Percentiles rank a stretch among this genome's conserved stretches.
These are phyloP conservation scores for Cryptoleucopteryx plumbea DNA, from an alignment of 2,113 vertebrate species.

Conservation along the genomic window DNA sequence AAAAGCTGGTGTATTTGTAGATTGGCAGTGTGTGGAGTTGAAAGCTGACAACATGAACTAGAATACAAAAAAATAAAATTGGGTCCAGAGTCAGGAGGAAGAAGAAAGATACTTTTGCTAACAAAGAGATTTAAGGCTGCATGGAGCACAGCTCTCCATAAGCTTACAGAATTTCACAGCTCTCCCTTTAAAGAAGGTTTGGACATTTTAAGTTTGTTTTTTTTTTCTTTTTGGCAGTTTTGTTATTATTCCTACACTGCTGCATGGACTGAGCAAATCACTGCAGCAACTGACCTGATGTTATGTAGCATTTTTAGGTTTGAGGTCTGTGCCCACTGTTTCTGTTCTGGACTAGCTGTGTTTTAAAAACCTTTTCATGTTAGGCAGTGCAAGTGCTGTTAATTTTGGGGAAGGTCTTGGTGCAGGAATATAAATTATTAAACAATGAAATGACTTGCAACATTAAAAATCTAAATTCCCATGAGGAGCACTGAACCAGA, in stretches of 20 bases:
- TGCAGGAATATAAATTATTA: background rate
- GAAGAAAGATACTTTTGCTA: background rate
- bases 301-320: background rate
- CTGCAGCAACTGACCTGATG: background rate
- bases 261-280: background rate
- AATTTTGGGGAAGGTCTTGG: background rate
- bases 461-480: background rate
- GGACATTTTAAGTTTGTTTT: background rate
- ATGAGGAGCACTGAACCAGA: background rate
- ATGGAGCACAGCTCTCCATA: background rate
- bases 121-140: background rate
- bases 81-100: background rate
- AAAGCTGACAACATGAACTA: background rate
- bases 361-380: background rate
- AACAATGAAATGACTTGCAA: background rate
- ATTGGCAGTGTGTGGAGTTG: background rate
- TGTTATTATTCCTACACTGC: background rate
- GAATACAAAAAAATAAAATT: background rate
- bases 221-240: background rate
- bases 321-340: background rate
- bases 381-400: background rate
- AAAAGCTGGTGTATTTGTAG: background rate
- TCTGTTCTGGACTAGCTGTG: background rate
- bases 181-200: background rate
- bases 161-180: background rate